These are phyloP conservation scores for Caenorhabditis tropicalis DNA, from an alignment of 1,140 invertebrate species.

Conservation along the genomic window DNA sequence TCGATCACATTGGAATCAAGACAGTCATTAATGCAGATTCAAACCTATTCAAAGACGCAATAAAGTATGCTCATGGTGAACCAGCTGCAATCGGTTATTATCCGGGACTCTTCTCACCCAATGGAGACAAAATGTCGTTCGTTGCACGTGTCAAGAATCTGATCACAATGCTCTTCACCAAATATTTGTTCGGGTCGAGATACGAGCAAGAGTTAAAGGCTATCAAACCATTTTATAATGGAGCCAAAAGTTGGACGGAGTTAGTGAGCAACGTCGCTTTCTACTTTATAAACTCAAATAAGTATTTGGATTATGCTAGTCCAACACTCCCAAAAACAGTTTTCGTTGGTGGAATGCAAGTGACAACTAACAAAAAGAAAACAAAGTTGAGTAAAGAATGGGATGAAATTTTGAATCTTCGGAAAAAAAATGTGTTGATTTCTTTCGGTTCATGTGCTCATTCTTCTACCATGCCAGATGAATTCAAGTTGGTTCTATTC, in stretches of 20 bases:
- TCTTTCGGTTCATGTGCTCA: conserved; percentile 59
- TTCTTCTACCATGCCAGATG: conserved; percentile 53
- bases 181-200: not conserved
- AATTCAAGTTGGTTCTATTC: conserved; percentile 42
- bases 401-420: conserved; percentile 34
- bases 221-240: not conserved
- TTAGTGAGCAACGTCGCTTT: conserved; percentile 19
- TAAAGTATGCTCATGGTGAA: conserved; percentile 31
- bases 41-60: not conserved
- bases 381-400: conserved; percentile 33
- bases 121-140: conserved; percentile 40
- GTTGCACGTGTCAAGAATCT: not conserved
- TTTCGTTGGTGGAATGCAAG: conserved; percentile 52
- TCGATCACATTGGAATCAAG: conserved; percentile 39
- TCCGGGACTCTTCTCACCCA: not conserved
- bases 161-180: not conserved
- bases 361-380: conserved; percentile 19
- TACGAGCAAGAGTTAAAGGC: not conserved
- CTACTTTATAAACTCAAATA: conserved; percentile 46
- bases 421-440: conserved; percentile 53
- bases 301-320: conserved; percentile 43
- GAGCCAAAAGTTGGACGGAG: not conserved
- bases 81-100: conserved; percentile 30
- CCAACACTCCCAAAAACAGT: conserved; percentile 53
- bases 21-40: conserved; percentile 26